Percentiles rank a stretch among this genome's conserved stretches.
phyloP scores from a whole-genome alignment of 2,888 invertebrate species.

The Onthophagus sagittarius region DNA sequence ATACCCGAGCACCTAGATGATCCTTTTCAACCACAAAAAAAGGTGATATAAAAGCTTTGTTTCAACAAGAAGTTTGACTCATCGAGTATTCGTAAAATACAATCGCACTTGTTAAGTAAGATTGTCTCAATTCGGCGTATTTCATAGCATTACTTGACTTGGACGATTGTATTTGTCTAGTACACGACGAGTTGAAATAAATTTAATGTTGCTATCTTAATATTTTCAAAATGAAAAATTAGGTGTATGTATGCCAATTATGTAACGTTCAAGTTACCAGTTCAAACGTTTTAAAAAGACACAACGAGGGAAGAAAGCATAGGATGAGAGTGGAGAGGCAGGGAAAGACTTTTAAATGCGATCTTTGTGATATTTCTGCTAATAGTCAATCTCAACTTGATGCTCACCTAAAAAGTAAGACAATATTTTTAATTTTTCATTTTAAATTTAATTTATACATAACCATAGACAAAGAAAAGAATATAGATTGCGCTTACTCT shows the following conservation, averaged over 20 bases:
- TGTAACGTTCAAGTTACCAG: constrained; percentile 47
- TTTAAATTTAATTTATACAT: no score
- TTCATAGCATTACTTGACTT: no score
- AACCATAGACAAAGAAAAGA: no score
- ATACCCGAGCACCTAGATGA: neutral
- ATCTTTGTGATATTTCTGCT: constrained; percentile 43
- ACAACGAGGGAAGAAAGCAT: constrained; percentile 45
- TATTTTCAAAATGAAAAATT: constrained; percentile 20
- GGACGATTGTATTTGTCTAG: no score
- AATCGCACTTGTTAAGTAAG: no score
- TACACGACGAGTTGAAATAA: no score
- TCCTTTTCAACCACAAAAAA: constrained; percentile 22
- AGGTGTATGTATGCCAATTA: constrained; percentile 41
- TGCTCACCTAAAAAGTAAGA: constrained; percentile 46
- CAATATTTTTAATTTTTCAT: no score
- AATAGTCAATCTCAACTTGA: constrained; percentile 47
- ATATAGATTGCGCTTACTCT: no score
- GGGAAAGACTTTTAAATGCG: constrained; percentile 45
- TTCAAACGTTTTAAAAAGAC: constrained; percentile 42
- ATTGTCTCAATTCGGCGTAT: no score
- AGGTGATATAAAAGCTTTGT: constrained; percentile 19
- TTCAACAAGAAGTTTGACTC: no score
- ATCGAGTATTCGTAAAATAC: no score
- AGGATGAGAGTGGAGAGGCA: constrained; percentile 41
- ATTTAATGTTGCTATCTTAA: no score